Evolutionary conservation across 2,113 vertebrate genomes (phyloP), one percentile per base, ranked within the genome.

Genomic region (Sula dactylatra): DNA sequence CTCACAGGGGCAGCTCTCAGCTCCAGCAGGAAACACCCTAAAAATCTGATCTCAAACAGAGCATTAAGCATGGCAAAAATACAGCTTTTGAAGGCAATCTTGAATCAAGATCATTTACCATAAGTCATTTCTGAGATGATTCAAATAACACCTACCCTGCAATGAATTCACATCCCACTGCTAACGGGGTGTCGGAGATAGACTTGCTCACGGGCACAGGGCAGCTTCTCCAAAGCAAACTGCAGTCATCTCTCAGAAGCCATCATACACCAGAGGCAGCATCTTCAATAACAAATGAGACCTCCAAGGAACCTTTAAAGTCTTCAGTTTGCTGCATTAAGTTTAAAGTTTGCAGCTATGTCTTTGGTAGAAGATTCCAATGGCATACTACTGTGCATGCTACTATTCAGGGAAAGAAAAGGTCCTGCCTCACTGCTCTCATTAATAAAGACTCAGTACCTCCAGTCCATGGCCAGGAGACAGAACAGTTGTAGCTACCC

Each of bases 21-120:
- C 38, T 96, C 65, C 52, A 87, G 82, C 65, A 78, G 62, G 22
- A 96, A 88, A 69, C 24, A 64, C 16, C 55, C 29, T 80, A 61
- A 47, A 83, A 93, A n/a, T 54, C 89, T 89, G 19, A 69, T 32
- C 22, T 93, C 76, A 58, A 84, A 65, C 29, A 45, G 9, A 61
- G 21, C 10, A 76, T 86, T 61, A 73, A 72, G 36, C 6, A 16
- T 42, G 45, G 76, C 22, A 25, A 82, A 94, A 95, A 59, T 29
- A 66, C 40, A 74, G 56, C 72, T 88, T 58, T 74, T 86, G 29
- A 87, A 79, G 55, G 52, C 1, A 0, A 95, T 52, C 86, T 80
- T 65, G 58, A 87, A 21, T 91, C 81, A 74, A 65, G 85, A 95
- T 73, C 40, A 38, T 90, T 45, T 69, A 70, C 58, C 7, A 0